These are phyloP conservation scores for Pogonomyrmex californicus DNA, from an alignment of 1,140 invertebrate genomes.

Conservation along the genomic window DNA sequence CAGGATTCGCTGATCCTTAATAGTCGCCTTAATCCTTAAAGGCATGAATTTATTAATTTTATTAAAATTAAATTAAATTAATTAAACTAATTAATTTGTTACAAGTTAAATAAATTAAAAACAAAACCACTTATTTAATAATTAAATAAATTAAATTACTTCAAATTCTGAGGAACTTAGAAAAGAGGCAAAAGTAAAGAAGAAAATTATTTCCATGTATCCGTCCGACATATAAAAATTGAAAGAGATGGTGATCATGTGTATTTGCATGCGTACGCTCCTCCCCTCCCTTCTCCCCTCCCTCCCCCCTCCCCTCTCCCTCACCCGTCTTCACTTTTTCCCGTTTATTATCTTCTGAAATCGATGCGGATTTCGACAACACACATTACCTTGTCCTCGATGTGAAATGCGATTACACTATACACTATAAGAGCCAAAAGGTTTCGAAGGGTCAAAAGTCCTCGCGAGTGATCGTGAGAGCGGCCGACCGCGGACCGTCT, in stretches of 20 bases:
- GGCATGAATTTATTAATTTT: not conserved
- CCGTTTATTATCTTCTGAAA: not conserved
- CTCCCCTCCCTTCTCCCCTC: not conserved
- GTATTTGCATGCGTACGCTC: not conserved
- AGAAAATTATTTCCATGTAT: not conserved
- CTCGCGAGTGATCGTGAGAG: not conserved
- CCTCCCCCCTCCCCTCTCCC: no score
- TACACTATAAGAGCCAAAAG: not conserved
- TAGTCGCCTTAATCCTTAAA: not conserved
- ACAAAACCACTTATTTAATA: no score
- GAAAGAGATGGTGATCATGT: not conserved
- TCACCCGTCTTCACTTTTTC: not conserved
- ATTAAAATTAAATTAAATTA: not conserved
- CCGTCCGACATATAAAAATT: not conserved
- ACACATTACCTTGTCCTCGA: not conserved
- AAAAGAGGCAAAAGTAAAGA: not conserved
- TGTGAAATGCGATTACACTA: slow-evolving; percentile 2
- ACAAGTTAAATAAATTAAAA: no score
- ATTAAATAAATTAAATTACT: no score
- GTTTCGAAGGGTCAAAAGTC: not conserved
- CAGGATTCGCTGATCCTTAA: not conserved
- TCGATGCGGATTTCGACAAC: not conserved
- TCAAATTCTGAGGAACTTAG: not conserved
- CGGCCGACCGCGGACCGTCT: not conserved
- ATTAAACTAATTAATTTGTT: not conserved